Conservation (phyloP, 1,140 invertebrate species). For the Polyergus mexicanus region DNA sequence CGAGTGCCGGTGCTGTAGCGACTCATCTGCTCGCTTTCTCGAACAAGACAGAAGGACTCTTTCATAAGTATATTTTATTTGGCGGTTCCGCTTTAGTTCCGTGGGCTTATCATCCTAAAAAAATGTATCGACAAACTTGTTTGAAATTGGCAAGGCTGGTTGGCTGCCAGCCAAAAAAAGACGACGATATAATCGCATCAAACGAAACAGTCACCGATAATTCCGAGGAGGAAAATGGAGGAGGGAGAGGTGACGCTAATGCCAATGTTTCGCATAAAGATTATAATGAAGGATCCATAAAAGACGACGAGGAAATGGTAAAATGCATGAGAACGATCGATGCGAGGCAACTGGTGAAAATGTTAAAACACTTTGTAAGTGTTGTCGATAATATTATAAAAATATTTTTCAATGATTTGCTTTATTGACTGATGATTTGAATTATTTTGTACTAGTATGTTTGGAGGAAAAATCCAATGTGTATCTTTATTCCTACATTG, state of each 20-base stretch:
- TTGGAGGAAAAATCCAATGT: not conserved
- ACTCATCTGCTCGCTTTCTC: slow-evolving; percentile 83
- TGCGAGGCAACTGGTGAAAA: not conserved
- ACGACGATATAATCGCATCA: not conserved
- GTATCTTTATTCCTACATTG: slow-evolving; percentile 78
- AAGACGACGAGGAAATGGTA: slow-evolving; percentile 70
- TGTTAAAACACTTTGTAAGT: slow-evolving; percentile 32
- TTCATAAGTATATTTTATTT: slow-evolving; percentile 87
- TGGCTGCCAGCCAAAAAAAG: slow-evolving; percentile 53
- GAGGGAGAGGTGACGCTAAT: not conserved
- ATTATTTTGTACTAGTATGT: not conserved
- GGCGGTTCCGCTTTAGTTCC: slow-evolving; percentile 86
- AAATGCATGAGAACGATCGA: slow-evolving; percentile 73
- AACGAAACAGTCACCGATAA: not conserved
- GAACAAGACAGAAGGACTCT: slow-evolving; percentile 85
- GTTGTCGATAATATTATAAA: not conserved
- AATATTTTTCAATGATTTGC: not conserved
- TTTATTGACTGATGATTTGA: not conserved
- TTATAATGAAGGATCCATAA: slow-evolving; percentile 13
- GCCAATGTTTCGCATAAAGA: not conserved
- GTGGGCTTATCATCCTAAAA: slow-evolving; percentile 68
- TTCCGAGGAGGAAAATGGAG: no score
- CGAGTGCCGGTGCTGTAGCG: slow-evolving; percentile 83
- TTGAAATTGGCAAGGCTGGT: slow-evolving; percentile 55
- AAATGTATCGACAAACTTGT: slow-evolving; percentile 59